Evolutionary conservation across 2,888 invertebrate species (phyloP).

Genomic region (Idaea straminata): DNA sequence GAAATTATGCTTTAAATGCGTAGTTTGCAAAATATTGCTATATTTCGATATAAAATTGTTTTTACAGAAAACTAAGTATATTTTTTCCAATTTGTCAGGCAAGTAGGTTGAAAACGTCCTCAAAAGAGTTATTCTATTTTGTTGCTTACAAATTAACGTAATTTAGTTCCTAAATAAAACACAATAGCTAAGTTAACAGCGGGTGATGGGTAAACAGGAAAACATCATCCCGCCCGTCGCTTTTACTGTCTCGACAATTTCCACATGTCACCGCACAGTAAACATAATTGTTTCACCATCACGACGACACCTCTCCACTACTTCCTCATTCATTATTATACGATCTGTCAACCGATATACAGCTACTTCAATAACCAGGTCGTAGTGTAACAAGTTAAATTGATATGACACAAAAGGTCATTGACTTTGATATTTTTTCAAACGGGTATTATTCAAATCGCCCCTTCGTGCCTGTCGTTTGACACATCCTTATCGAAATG

Average conservation of each 20-base stretch:
- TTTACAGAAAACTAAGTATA: no score
- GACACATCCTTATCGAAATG: no score
- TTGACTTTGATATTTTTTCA: no score
- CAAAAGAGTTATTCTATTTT: no score
- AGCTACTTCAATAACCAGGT: neutral
- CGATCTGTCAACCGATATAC: neutral
- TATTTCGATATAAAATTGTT: no score
- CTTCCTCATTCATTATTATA: conserved; percentile 22
- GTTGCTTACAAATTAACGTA: neutral
- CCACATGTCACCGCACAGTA: conserved; percentile 22
- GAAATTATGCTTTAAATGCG: no score
- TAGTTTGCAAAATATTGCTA: no score
- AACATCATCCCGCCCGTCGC: conserved; percentile 6
- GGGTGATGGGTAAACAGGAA: conserved; percentile 10
- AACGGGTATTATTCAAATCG: no score
- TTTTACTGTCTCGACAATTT: conserved; percentile 18
- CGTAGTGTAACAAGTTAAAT: neutral
- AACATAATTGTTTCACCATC: conserved; percentile 24
- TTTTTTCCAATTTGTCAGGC: no score
- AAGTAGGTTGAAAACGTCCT: no score
- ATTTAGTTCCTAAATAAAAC: neutral
- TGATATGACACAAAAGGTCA: no score
- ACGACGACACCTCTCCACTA: conserved; percentile 24
- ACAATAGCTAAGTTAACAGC: neutral
- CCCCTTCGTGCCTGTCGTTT: no score